Conservation (phyloP, 2,113 vertebrate genomes). For the Acrocephalus arundinaceus region DNA sequence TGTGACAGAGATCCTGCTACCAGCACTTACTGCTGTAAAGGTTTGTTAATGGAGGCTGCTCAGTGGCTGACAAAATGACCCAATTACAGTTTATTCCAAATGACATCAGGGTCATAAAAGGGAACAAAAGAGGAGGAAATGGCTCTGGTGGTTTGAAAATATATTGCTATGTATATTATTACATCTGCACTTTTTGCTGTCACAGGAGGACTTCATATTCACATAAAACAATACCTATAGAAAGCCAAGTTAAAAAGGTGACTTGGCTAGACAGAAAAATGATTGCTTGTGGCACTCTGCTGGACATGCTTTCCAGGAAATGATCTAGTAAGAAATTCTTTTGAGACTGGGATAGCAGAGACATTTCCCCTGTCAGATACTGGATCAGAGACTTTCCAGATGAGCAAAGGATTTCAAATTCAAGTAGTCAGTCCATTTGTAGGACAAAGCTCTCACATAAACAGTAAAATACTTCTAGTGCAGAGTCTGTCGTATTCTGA, state of each 20-base stretch:
- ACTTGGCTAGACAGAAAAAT: not conserved
- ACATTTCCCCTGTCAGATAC: not conserved
- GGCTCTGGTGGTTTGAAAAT: not conserved
- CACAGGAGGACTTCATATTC: not conserved
- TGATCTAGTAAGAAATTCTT: not conserved
- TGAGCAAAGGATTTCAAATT: conserved; percentile 3
- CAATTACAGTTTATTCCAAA: conserved; percentile 58
- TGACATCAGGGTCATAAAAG: conserved; percentile 46
- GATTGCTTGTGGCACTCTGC: not conserved
- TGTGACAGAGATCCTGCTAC: conserved; percentile 64
- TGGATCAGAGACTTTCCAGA: not conserved
- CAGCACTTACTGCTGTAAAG: conserved; percentile 18
- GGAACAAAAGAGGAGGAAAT: conserved; percentile 57
- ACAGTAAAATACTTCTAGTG: not conserved
- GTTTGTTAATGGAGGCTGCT: conserved; percentile 46
- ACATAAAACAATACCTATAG: not conserved
- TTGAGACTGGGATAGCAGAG: not conserved
- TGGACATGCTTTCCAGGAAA: not conserved
- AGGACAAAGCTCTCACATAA: not conserved
- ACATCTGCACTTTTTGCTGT: not conserved
- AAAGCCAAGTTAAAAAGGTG: not conserved
- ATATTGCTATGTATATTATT: not conserved
- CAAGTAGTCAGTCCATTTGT: conserved; percentile 15
- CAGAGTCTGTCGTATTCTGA: not conserved
- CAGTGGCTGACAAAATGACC: conserved; percentile 39